phyloP scores from a whole-genome alignment of 92 coral and sea anemone genomes.

The Nematostella vectensis region DNA sequence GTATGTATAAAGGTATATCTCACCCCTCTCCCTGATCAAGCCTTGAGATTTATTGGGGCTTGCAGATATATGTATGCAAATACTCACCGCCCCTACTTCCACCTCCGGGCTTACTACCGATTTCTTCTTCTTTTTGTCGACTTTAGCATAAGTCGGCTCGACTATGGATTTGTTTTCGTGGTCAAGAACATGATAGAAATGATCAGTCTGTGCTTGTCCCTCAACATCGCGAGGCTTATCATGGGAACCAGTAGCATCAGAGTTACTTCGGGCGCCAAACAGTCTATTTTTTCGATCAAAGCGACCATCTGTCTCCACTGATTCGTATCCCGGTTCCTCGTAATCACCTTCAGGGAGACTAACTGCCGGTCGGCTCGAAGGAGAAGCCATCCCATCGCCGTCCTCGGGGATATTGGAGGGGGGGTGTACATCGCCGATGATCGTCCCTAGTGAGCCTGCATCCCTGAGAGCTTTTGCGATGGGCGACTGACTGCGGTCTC shows the following conservation, averaged over 20 bases:
- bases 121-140: constrained; percentile 64
- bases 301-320: constrained; percentile 7
- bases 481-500: constrained; percentile 49
- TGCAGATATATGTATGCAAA: too few species aligned
- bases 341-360: constrained; percentile 5
- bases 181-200: constrained; percentile 52
- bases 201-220: neutral
- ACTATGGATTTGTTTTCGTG: constrained; percentile 16
- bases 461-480: constrained; percentile 69
- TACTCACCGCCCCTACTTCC: too few species aligned
- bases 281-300: constrained; percentile 59
- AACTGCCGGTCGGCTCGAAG: constrained; percentile 19
- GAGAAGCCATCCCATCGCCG: too few species aligned
- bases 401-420: constrained; percentile 16
- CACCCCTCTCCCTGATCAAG: too few species aligned
- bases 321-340: constrained; percentile 52
- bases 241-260: constrained; percentile 6
- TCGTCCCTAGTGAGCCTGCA: constrained; percentile 81
- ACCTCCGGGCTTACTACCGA: too few species aligned
- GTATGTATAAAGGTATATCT: too few species aligned
- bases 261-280: constrained; percentile 11
- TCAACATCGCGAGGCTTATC: neutral
- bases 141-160: constrained; percentile 57
- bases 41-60: too few species aligned
- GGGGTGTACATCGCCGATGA: constrained; percentile 48